Percentiles rank a stretch among this genome's conserved stretches.
These are phyloP conservation scores for Scaptomyza montana DNA, from an alignment of 1,140 invertebrate species.

Conservation along the genomic window DNA sequence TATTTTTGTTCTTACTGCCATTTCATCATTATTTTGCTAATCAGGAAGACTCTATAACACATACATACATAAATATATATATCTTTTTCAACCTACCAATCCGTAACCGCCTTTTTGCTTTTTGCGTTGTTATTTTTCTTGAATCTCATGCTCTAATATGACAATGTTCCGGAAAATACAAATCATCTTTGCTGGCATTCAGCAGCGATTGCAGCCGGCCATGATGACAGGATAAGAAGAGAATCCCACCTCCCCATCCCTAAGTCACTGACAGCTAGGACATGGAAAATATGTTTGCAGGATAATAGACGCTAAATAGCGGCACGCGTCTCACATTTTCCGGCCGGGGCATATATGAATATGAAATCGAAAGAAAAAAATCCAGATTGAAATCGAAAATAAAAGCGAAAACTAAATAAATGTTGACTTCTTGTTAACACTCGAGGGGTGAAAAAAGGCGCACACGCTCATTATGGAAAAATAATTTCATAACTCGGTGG, in stretches of 20 bases:
- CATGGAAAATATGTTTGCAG: slow-evolving; percentile 61
- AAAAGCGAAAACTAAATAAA: slow-evolving; percentile 34
- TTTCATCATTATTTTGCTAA: too few species aligned
- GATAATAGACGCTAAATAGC: slow-evolving; percentile 80
- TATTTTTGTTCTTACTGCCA: too few species aligned
- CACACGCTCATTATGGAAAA: slow-evolving; percentile 69
- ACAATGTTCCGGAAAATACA: slow-evolving; percentile 46
- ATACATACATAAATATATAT: too few species aligned
- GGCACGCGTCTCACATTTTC: slow-evolving; percentile 76
- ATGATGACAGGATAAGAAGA: slow-evolving; percentile 55
- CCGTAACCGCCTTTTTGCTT: background rate
- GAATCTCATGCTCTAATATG: slow-evolving; percentile 20
- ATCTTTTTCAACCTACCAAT: too few species aligned
- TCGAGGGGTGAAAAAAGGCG: background rate
- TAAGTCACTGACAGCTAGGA: slow-evolving; percentile 16
- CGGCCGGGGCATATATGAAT: slow-evolving; percentile 58
- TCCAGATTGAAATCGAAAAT: slow-evolving; percentile 16
- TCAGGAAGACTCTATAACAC: too few species aligned
- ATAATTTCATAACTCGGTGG: slow-evolving; percentile 78
- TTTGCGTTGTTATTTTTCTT: slow-evolving; percentile 2
- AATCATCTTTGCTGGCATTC: slow-evolving; percentile 57
- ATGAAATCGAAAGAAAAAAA: slow-evolving; percentile 52
- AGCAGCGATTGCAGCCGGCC: slow-evolving; percentile 15
- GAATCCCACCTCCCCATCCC: background rate
- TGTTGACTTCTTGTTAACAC: slow-evolving; percentile 61